A percentile compares a stretch with the other conserved stretches of the same genome.
Conservation (phyloP, 2,797 vertebrate species). For the Chloroceryle amazona region DNA sequence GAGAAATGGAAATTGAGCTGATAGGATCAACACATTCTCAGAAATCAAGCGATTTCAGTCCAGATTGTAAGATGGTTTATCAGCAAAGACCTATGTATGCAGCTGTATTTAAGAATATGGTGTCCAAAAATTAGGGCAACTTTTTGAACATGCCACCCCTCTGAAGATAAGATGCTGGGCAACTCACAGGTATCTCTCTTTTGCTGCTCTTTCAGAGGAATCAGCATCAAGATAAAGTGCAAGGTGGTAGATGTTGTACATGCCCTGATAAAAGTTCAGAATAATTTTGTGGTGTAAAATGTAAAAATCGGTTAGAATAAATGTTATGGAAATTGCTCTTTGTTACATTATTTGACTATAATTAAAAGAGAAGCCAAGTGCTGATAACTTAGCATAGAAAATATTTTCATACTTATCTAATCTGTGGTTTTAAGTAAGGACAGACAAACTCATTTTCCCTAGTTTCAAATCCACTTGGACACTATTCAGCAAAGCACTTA, state of each 20-base stretch:
- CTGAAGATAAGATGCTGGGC: background rate
- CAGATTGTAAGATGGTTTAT: background rate
- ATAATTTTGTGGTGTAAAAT: constrained; percentile 43
- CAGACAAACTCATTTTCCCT: constrained; percentile 71
- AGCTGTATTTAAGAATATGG: background rate
- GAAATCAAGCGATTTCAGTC: background rate
- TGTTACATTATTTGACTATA: constrained; percentile 46
- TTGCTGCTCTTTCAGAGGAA: background rate
- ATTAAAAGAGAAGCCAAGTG: constrained; percentile 37
- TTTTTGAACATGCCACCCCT: background rate
- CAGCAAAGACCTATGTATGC: background rate
- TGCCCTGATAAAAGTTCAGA: constrained; percentile 46
- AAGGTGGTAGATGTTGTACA: constrained; percentile 11
- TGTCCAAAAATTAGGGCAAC: background rate
- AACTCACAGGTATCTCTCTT: background rate
- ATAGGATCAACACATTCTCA: background rate
- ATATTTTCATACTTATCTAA: constrained; percentile 57
- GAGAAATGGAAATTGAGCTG: background rate
- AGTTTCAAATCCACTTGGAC: constrained; percentile 66
- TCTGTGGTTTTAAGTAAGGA: constrained; percentile 63
- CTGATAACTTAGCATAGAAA: constrained; percentile 48
- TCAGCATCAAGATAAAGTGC: constrained; percentile 7
- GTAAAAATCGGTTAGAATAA: constrained; percentile 33
- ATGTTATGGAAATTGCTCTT: constrained; percentile 57
- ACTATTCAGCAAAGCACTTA: constrained; percentile 65